These are phyloP conservation scores for Coracias cyanogaster DNA, from an alignment of 2,797 vertebrate genomes.

Conservation along the genomic window DNA sequence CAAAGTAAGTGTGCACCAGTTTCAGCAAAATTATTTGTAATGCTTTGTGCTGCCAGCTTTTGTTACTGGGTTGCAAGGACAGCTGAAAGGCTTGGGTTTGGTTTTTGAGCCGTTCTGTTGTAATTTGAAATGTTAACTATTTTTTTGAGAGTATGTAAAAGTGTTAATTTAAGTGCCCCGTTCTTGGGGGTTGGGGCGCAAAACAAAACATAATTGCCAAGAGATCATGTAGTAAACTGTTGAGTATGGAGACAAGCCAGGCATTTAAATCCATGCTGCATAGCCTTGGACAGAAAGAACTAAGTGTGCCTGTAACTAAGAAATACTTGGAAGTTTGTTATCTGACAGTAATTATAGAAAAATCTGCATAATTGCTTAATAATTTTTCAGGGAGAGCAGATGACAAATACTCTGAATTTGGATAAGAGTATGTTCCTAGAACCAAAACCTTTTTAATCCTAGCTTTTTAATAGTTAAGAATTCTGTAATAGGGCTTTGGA, in stretches of 20 bases:
- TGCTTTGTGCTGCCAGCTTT: background rate
- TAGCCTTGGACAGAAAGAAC: slow-evolving; percentile 38
- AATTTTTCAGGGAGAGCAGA: background rate
- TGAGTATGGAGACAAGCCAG: background rate
- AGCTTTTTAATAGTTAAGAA: background rate
- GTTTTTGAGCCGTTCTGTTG: background rate
- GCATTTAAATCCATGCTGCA: background rate
- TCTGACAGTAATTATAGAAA: background rate
- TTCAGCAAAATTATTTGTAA: background rate
- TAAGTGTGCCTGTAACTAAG: background rate
- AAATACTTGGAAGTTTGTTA: slow-evolving; percentile 25
- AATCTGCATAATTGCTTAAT: background rate
- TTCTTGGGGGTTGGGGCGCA: too few species aligned
- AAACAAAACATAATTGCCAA: background rate
- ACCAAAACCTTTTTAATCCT: background rate
- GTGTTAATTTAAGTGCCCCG: background rate
- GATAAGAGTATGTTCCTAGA: background rate
- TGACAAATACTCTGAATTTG: background rate
- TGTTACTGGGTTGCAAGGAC: background rate
- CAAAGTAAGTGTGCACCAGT: slow-evolving; percentile 88
- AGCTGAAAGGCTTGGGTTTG: background rate
- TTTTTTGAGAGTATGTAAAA: background rate
- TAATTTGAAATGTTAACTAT: background rate
- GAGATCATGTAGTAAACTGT: background rate
- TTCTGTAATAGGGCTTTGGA: background rate